Evolutionary conservation across 1,140 invertebrate species (phyloP), one percentile per base, ranked within the genome.

Genomic region (Achatina immaculata): DNA sequence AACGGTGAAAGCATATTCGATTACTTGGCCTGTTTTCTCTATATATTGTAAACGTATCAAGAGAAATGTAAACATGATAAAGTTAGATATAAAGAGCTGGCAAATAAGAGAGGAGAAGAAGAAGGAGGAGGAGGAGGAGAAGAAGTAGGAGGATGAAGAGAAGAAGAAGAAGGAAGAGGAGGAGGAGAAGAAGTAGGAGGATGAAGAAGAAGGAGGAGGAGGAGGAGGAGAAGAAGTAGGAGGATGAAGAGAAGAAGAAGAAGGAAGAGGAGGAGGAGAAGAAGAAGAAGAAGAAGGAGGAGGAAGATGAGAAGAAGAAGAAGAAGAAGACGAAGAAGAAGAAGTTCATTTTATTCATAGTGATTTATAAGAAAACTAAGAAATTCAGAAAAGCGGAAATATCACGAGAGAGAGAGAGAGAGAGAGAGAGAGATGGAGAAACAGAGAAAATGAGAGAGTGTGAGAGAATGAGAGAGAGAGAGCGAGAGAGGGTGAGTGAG

Each of bases 181-280:
- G 65, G 34, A 34, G 24, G 42, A 69, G 31, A 48, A 40, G 69
- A 21, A 80, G 65, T n/a, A 48, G 24, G 31, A 36, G n/a, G n/a
- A 36, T 11, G 31, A 40, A 74, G 38, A 74, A 74, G 16, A 43
- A 45, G 38, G 42, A 74, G 1, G 21, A 7, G 28, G 21, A 72
- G 24, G 28, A 38, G 24, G 28, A 40, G 0, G 19, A 40, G 24
- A 43, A 72, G 24, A 72, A 66, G n/a, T 11, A 66, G n/a, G n/a
- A 66, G n/a, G n/a, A 66, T 9, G n/a, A 66, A 11, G n/a, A 66
- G n/a, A 66, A 66, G n/a, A 66, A 66, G n/a, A 66, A 66, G n/a
- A 66, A 66, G n/a, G n/a, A 66, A 11, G n/a, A 66, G n/a, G n/a
- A 66, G 36, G 9, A 34, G 42, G 7, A 34, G 36, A 72, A 42